Conservation (phyloP, 2,888 invertebrate species). For the Pediacus dermestoides region DNA sequence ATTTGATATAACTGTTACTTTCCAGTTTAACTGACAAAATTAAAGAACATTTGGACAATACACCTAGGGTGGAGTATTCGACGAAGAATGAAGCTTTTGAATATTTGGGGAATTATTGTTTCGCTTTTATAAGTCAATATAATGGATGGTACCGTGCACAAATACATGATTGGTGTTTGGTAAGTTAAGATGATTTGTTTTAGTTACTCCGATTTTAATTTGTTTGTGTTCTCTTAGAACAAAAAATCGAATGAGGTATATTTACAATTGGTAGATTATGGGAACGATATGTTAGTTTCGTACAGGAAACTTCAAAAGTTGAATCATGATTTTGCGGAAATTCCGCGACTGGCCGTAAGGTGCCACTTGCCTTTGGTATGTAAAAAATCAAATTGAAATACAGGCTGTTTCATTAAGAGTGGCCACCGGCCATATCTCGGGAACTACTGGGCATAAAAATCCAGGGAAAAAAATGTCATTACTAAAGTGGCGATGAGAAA, state of each 20-base stretch:
- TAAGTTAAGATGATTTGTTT: slow-evolving; percentile 14
- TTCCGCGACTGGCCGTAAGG: slow-evolving; percentile 30
- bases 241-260: slow-evolving; percentile 23
- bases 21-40: slow-evolving; percentile 23
- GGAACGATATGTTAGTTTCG: slow-evolving; percentile 22
- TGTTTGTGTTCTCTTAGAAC: slow-evolving; percentile 22
- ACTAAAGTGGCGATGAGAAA: too few species aligned
- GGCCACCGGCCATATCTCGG: too few species aligned
- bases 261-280: slow-evolving; percentile 34
- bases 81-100: slow-evolving; percentile 26
- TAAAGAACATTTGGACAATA: slow-evolving; percentile 17
- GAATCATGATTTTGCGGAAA: slow-evolving; percentile 21
- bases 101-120: slow-evolving; percentile 29
- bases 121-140: slow-evolving; percentile 22
- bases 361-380: slow-evolving; percentile 34
- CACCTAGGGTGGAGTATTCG: too few species aligned
- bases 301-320: slow-evolving; percentile 28
- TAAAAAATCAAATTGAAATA: background rate
- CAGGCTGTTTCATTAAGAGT: too few species aligned
- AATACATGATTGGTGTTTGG: slow-evolving; percentile 31
- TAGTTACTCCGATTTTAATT: slow-evolving; percentile 7
- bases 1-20: slow-evolving; percentile 5
- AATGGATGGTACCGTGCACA: slow-evolving; percentile 29
- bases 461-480: too few species aligned
- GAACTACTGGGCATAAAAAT: too few species aligned